phyloP scores from a whole-genome alignment of 2,888 invertebrate genomes.

The Mechanitis mazaeus region DNA sequence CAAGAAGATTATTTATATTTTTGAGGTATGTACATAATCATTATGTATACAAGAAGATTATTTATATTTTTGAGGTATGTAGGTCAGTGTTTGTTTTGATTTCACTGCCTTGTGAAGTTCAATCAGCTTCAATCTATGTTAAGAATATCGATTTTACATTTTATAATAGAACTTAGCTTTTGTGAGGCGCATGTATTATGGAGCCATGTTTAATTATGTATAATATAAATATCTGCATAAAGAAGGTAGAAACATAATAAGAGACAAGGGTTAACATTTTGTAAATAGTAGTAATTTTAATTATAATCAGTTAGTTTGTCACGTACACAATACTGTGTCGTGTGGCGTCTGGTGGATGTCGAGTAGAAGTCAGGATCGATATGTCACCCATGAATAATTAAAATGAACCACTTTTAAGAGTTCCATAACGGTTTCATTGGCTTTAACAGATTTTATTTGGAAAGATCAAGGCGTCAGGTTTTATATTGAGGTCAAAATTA shows the following conservation, averaged over 20 bases:
- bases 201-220: background rate
- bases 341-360: conserved; percentile 14
- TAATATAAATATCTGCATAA: background rate
- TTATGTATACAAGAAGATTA: too few species aligned
- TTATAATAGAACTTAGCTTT: background rate
- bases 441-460: conserved; percentile 24
- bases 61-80: too few species aligned
- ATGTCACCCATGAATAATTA: conserved; percentile 61
- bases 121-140: conserved; percentile 2
- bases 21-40: too few species aligned
- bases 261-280: too few species aligned
- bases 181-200: background rate
- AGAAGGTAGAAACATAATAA: too few species aligned
- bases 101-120: background rate
- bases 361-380: conserved; percentile 43
- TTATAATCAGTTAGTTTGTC: too few species aligned
- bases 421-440: conserved; percentile 28
- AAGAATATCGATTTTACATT: background rate
- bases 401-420: conserved; percentile 43
- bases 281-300: too few species aligned
- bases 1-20: too few species aligned
- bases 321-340: too few species aligned
- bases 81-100: conserved; percentile 1
- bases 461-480: conserved; percentile 12
- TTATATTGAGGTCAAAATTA: background rate